These are phyloP conservation scores for Toxotes lorentzi DNA, from an alignment of 2,797 vertebrate species.

Conservation along the genomic window DNA sequence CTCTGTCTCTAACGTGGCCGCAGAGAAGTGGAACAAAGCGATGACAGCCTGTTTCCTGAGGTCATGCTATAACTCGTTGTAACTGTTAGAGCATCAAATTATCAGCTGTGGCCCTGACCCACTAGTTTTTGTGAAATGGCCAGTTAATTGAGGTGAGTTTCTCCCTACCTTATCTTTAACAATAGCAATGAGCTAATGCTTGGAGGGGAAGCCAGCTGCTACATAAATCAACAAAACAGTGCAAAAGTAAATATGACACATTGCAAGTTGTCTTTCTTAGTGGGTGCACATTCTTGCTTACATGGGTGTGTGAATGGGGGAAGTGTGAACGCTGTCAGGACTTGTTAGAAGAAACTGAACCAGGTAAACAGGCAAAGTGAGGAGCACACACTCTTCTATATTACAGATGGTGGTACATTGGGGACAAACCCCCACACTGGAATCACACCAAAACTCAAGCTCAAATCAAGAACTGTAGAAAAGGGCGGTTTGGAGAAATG, in stretches of 20 bases:
- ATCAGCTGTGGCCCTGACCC: slow-evolving; percentile 14
- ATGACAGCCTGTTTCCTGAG: neutral
- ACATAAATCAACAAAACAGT: neutral
- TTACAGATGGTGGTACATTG: neutral
- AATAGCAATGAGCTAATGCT: neutral
- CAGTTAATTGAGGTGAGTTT: neutral
- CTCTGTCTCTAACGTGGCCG: neutral
- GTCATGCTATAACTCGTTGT: neutral
- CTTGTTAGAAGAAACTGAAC: slow-evolving; percentile 25
- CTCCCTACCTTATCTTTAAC: neutral
- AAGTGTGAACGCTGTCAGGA: slow-evolving; percentile 29
- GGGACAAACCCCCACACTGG: neutral
- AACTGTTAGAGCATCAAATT: neutral
- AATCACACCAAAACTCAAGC: neutral
- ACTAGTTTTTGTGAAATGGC: slow-evolving; percentile 13
- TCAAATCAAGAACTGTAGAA: neutral
- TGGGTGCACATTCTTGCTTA: neutral
- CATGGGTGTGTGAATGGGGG: slow-evolving; percentile 7
- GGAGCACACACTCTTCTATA: neutral
- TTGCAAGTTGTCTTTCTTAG: neutral
- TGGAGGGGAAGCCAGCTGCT: neutral
- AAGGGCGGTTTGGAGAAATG: neutral
- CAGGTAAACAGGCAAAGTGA: slow-evolving; percentile 16
- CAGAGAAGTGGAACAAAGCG: neutral
- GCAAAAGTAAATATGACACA: neutral